These are phyloP conservation scores for Allobates femoralis DNA, from an alignment of 2,797 vertebrate species.

Conservation along the genomic window DNA sequence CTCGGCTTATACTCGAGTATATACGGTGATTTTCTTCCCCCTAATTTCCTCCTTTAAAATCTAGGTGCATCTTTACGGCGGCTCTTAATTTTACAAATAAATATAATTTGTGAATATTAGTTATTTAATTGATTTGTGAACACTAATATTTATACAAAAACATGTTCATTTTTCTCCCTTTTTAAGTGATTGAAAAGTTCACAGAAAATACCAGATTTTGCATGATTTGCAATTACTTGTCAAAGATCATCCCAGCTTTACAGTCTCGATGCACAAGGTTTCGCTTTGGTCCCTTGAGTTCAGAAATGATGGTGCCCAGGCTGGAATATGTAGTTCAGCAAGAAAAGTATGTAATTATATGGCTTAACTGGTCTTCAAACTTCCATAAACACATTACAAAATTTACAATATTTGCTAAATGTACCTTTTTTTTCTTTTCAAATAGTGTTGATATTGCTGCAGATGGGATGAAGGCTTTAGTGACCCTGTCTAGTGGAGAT, in stretches of 20 bases:
- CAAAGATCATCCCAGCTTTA: slow-evolving; percentile 96
- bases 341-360: slow-evolving; percentile 79
- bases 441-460: slow-evolving; percentile 85
- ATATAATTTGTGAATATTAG: no score
- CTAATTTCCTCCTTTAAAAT: no score
- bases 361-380: not conserved
- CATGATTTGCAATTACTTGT: slow-evolving; percentile 97
- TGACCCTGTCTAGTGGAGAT: slow-evolving; percentile 91
- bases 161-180: not conserved
- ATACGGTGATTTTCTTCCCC: no score
- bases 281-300: slow-evolving; percentile 90
- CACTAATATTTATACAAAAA: no score
- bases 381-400: not conserved
- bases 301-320: slow-evolving; percentile 92
- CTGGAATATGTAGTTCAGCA: slow-evolving; percentile 85
- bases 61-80: no score
- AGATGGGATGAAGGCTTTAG: slow-evolving; percentile 94
- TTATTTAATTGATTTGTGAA: no score
- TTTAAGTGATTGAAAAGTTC: slow-evolving; percentile 94
- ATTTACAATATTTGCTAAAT: not conserved
- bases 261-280: slow-evolving; percentile 97
- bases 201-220: slow-evolving; percentile 97
- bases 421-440: slow-evolving; percentile 23
- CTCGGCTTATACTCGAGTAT: no score
- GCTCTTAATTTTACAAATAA: no score